Conservation (phyloP, 2,113 vertebrate species). For the Pyrgilauda ruficollis region DNA sequence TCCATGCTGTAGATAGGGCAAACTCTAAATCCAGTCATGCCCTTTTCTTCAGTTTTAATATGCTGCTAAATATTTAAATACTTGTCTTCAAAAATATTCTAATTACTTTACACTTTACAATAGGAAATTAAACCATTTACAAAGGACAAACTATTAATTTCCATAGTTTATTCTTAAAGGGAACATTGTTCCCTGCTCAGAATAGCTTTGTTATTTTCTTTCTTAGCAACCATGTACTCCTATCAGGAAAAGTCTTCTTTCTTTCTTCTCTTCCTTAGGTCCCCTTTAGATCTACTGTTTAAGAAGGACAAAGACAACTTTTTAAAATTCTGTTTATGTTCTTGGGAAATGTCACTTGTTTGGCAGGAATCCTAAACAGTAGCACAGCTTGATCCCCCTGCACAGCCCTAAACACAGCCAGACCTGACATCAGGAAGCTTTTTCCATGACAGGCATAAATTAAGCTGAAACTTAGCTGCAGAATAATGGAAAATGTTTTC, state of each 20-base stretch:
- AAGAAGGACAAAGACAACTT: conserved; percentile 69
- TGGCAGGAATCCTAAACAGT: conserved; percentile 68
- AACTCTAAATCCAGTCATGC: not conserved
- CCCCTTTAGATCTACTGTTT: conserved; percentile 50
- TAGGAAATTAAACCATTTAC: not conserved
- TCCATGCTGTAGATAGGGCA: not conserved
- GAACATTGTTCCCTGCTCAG: not conserved
- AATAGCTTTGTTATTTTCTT: not conserved
- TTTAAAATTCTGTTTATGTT: conserved; percentile 72
- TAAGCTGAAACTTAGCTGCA: conserved; percentile 56
- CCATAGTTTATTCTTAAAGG: not conserved
- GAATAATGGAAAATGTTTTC: conserved; percentile 31
- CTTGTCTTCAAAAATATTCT: conserved; percentile 6
- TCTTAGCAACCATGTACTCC: not conserved
- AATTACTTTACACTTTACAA: not conserved
- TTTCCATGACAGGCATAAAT: conserved; percentile 73
- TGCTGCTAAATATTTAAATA: conserved; percentile 18
- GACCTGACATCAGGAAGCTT: conserved; percentile 55
- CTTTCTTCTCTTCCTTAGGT: not conserved
- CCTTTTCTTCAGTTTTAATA: not conserved
- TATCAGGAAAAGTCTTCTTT: not conserved
- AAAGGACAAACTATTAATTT: not conserved
- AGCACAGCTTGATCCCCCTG: conserved; percentile 67
- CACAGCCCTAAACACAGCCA: conserved; percentile 44
- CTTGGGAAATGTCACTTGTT: conserved; percentile 72